These are phyloP conservation scores for Leucosticte australis DNA, from an alignment of 2,113 vertebrate species.

Conservation along the genomic window DNA sequence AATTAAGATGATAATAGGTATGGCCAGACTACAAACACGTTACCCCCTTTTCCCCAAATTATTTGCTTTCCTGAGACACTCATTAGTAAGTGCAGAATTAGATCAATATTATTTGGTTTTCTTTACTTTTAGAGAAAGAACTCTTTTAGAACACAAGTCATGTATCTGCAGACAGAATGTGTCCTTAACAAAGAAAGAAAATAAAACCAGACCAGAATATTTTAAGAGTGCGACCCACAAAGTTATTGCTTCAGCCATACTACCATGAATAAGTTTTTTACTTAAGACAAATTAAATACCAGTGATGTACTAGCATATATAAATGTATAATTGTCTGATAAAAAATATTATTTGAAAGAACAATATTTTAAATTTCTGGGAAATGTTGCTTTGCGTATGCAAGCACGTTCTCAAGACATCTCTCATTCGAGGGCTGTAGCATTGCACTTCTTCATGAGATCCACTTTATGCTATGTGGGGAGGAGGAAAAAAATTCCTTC, in stretches of 20 bases:
- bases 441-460: accelerated
- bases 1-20: neutral
- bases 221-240: neutral
- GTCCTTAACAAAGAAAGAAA: neutral
- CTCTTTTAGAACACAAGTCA: neutral
- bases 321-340: neutral
- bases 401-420: neutral
- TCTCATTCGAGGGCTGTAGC: neutral
- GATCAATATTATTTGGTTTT: conserved; percentile 40
- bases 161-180: neutral
- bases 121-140: neutral
- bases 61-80: neutral
- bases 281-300: neutral
- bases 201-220: neutral
- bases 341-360: neutral
- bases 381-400: neutral
- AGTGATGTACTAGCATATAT: neutral
- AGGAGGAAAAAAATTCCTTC: neutral
- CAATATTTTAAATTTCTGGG: neutral
- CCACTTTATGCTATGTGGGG: accelerated
- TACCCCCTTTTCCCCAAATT: neutral
- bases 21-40: neutral
- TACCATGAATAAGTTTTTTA: neutral
- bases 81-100: neutral
- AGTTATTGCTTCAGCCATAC: neutral